Conservation (phyloP, 2,888 invertebrate genomes). For the Stegana nigrithorax region DNA sequence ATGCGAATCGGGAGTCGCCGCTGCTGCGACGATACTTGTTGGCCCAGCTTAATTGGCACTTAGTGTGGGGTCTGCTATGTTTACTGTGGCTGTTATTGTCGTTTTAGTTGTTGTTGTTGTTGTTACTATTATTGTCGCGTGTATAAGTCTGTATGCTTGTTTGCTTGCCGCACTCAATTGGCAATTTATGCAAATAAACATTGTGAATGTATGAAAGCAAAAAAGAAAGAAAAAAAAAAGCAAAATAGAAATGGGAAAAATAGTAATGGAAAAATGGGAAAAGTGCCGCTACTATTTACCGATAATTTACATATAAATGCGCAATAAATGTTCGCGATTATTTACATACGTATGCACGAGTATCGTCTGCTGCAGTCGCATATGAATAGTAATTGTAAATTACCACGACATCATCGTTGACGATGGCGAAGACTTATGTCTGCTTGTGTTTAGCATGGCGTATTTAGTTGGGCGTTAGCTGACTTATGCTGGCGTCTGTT, state of each 20-base stretch:
- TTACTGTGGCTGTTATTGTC: too few species aligned
- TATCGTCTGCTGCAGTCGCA: conserved; percentile 40
- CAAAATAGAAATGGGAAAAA: conserved; percentile 29
- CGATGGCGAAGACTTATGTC: too few species aligned
- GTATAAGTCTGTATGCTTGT: not conserved
- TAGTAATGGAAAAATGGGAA: not conserved
- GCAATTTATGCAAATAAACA: conserved; percentile 31
- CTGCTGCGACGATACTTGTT: too few species aligned
- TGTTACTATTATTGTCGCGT: too few species aligned
- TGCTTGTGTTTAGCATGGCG: too few species aligned
- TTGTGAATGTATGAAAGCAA: conserved; percentile 24
- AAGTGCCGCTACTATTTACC: conserved; percentile 27
- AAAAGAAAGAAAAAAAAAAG: not conserved
- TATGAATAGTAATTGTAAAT: too few species aligned
- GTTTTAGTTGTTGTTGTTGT: too few species aligned
- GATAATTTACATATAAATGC: conserved; percentile 51
- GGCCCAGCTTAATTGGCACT: conserved; percentile 1
- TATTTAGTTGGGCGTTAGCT: conserved; percentile 21
- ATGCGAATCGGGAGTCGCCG: too few species aligned
- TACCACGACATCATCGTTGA: too few species aligned
- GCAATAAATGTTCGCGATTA: conserved; percentile 12
- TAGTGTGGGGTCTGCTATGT: not conserved
- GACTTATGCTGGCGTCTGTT: not conserved
- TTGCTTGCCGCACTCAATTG: conserved; percentile 17
- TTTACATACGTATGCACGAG: conserved; percentile 33